Base-by-base conservation (phyloP, 2,797 vertebrate species). In the Pteronotus mesoamericanus region DNA sequence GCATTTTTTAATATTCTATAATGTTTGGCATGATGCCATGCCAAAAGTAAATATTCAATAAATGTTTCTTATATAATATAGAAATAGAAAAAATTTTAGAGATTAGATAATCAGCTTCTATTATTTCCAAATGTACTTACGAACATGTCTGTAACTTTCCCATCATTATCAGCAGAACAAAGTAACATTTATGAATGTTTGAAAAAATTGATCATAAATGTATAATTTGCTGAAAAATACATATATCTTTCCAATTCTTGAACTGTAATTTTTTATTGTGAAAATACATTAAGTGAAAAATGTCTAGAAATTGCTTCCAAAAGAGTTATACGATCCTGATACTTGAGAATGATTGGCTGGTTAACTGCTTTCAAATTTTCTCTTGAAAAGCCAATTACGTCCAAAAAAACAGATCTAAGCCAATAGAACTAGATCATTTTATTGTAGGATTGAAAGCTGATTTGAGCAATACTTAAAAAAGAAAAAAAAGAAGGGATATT, bases 231-330 rank as follows among this genome's bases (percentile, higher is more conserved):
- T 91, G 46, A 96, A 93, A 96, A 95, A 34, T 53, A 72, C 24
- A 51, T n/a, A 46, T 9, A 51, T 39, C 69, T 89, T 95, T 72
- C 22, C 19, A 53, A 22, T 72, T 92, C 37, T 71, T 44, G 57
- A 95, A 75, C 8, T 75, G 21, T 92, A 46, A 85, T 79, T 92
- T 94, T 94, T 61, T 51, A 82, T 34, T 85, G n/a, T 85, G 39
- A 93, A 93, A 95, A 83, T 16, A 95, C n/a, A 69, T 90, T 90
- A 77, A 78, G 18, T 29, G 46, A 83, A 86, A 89, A 83, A 26
- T 39, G 16, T 51, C 68, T 87, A 94, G n/a, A 88, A 93, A 95
- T 83, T 92, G 51, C 21, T 91, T 95, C 93, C 64, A 51, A 83
- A 90, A 83, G 26, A 75, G 24, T 94, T 80, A 55, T 15, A 53